Percentiles rank a stretch among this genome's conserved stretches.
Conservation (phyloP, 2,888 invertebrate species). For the Anagyrus pseudococci region DNA sequence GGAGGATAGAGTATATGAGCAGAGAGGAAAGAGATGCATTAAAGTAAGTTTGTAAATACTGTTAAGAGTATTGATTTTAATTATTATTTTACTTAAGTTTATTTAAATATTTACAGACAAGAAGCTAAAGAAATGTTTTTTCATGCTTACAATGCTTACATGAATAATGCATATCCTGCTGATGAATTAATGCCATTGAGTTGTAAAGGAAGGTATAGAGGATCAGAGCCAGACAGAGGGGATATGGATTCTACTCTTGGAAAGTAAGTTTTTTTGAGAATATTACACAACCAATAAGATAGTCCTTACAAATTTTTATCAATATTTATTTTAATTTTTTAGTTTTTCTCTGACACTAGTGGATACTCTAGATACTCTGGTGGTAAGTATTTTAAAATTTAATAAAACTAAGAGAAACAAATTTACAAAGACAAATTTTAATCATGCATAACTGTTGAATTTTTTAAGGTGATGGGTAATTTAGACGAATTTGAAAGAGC, state of each 20-base stretch:
- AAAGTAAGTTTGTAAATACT: conserved; percentile 69
- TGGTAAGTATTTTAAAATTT: conserved; percentile 62
- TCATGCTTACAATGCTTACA: conserved; percentile 94
- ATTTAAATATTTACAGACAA: conserved; percentile 14
- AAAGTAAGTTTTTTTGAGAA: conserved; percentile 86
- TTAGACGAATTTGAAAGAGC: conserved; percentile 93
- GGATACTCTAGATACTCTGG: conserved; percentile 92
- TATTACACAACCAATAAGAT: not conserved
- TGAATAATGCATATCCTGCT: conserved; percentile 96
- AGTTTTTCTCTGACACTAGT: conserved; percentile 96
- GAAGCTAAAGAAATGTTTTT: conserved; percentile 95
- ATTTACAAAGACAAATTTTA: conserved; percentile 20
- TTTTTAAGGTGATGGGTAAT: conserved; percentile 78
- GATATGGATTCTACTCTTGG: conserved; percentile 97
- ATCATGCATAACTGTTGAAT: conserved; percentile 8
- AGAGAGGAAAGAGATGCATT: conserved; percentile 70
- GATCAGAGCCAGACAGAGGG: conserved; percentile 88
- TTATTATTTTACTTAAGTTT: not conserved
- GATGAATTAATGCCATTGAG: conserved; percentile 98
- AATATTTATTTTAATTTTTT: conserved; percentile 57
- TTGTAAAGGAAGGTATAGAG: conserved; percentile 91
- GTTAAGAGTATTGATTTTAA: conserved; percentile 3
- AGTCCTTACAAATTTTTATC: not conserved
- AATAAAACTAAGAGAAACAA: not conserved
- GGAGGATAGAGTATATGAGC: conserved; percentile 65